Evolutionary conservation across 2,113 vertebrate species (phyloP), one percentile per base, ranked within the genome.

Genomic region (Candoia aspera): DNA sequence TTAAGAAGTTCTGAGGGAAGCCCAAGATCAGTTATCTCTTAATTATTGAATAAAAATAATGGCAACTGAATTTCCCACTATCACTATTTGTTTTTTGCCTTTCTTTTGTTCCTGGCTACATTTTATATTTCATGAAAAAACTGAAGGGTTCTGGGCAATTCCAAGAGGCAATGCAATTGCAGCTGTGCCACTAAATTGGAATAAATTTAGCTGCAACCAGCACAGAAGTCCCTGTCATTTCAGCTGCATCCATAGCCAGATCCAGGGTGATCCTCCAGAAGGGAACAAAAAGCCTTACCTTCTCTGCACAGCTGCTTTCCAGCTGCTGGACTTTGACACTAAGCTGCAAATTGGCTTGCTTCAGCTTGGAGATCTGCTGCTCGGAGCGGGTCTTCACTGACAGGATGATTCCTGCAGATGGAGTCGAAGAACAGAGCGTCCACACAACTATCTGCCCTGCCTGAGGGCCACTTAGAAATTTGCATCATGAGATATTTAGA

Each of bases 361-460:
- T 99, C 90, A 99, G 95, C 95, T 98, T 98, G 91, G 98, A 94
- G 19, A 99, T 91, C 92, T 97, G 97, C 91, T 98, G 97, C 93
- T 99, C 96, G 0, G 98, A 98, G 3, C 98, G 98, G 1, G 97
- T 99, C 97, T 99, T 99, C 42, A 99, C 98, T 0, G 99, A 99
- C 87, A 99, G 89, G 83, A 99, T 97, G 6, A 99, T 98, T 21
- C 99, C 99, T 99, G 96, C 10, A 95, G 87, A 94, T 12, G 79
- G 54, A 53, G 64, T 42, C 13, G 54, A 59, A 92, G 17, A 37
- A 4, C 8, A 54, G 46, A 23, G 4, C 8, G 10, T 26, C 88
- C 11, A 21, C 46, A 90, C 9, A 58, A 90, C 68, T 79, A 29
- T 8, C 68, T 64, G 62, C 73, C 33, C 19, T 1, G 55, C 9